phyloP scores from a whole-genome alignment of 2,888 invertebrate species.

The Trachelus tabidus region DNA sequence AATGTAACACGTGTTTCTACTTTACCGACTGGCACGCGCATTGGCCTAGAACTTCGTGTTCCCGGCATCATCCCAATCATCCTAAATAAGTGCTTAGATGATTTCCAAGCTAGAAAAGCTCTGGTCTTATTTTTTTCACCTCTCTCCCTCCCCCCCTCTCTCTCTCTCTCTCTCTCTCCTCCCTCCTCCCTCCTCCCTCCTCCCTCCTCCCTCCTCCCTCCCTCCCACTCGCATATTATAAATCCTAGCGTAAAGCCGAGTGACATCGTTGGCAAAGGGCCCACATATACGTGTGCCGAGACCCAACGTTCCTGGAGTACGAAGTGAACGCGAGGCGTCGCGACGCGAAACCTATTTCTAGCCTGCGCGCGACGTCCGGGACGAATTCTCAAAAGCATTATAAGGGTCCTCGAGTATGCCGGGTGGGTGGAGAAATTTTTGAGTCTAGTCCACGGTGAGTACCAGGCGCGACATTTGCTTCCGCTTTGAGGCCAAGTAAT shows the following conservation, averaged over 20 bases:
- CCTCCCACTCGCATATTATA: conserved; percentile 16
- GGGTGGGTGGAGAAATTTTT: too few relatives aligned
- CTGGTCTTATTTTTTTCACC: conserved; percentile 6
- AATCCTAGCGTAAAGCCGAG: conserved; percentile 38
- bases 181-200: too few relatives aligned
- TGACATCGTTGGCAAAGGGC: conserved; percentile 55
- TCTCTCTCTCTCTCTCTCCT: too few relatives aligned
- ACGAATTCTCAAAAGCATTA: not conserved
- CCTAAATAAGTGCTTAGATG: conserved; percentile 29
- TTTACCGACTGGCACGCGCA: conserved; percentile 28
- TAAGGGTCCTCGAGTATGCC: not conserved
- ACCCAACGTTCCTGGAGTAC: not conserved
- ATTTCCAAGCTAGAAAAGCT: conserved; percentile 30
- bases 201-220: too few relatives aligned
- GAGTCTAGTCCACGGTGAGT: too few relatives aligned
- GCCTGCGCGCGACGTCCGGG: not conserved
- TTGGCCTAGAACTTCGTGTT: conserved; percentile 30
- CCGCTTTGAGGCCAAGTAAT: too few relatives aligned
- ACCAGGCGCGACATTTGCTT: too few relatives aligned
- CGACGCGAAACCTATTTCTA: conserved; percentile 1
- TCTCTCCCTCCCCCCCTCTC: too few relatives aligned
- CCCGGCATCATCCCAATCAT: conserved; percentile 15
- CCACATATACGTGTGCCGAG: conserved; percentile 33
- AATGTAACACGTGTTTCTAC: conserved; percentile 8
- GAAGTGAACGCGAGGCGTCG: not conserved